Evolutionary conservation across 2,797 vertebrate species (phyloP), one percentile per base, ranked within the genome.

Genomic region (Microctenopoma lineatum): DNA sequence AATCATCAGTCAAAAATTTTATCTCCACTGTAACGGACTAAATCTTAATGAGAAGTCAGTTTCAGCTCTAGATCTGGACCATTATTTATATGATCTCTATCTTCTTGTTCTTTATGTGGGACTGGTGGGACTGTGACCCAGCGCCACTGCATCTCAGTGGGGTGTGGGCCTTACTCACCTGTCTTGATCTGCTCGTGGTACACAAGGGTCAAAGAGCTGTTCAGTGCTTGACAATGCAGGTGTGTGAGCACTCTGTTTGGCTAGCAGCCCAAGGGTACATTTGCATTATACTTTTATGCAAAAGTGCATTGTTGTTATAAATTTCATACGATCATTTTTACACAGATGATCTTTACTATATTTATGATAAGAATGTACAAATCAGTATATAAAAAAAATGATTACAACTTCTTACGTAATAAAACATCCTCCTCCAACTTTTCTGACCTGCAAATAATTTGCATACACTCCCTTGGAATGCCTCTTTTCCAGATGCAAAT

Each of bases 401-500:
- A 50, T 39, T 45, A 15, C 4, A 13, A 25, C 36, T 29, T 13
- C 18, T 59, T 51, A 2, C 45, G 25, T 25, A 50, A 25, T 36
- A 58, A 44, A 6, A 53, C 3, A 57, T 11, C 63, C 50, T 9
- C 4, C n/a, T 29, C 27, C 61, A 61, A 21, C 46, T 70, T 45
- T 66, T 76, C 27, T 51, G 15, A 74, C 48, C 34, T 18, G 18
- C 29, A 50, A 46, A 54, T 66, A 3, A 68, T 75, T 81, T 74
- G 27, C 44, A 10, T 25, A 75, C 59, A 66, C 29, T 67, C 27
- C 73, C 55, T 73, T 58, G 9, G 66, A 57, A 16, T 50, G 60
- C 26, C 63, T 80, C 48, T 38, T 73, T 58, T 47, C 56, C 59
- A 56, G 71, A 73, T 55, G 62, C 59, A 71, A 79, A 86, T 73